These are phyloP conservation scores for Drosophila burlai DNA, from an alignment of 1,140 invertebrate species.

Conservation along the genomic window DNA sequence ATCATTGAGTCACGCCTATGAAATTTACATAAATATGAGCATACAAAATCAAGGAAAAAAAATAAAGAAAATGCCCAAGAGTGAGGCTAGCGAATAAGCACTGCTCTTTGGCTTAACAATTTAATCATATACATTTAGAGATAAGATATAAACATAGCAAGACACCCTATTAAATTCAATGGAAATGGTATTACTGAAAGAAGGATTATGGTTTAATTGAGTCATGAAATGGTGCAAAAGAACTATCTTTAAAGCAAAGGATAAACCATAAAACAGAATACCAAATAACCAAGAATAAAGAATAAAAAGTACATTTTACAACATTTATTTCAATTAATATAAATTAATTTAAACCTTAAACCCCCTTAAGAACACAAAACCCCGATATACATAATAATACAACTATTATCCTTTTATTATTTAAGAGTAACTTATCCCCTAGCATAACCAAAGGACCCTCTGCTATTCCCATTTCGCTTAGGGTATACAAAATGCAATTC, in stretches of 20 bases:
- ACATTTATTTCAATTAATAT: too few relatives aligned
- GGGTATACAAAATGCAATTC: conserved; percentile 51
- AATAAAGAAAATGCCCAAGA: conserved; percentile 10
- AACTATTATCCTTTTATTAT: neutral
- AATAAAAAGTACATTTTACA: too few relatives aligned
- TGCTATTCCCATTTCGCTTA: neutral
- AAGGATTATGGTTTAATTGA: too few relatives aligned
- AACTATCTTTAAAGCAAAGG: too few relatives aligned
- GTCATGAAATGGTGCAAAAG: too few relatives aligned
- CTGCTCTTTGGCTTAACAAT: neutral
- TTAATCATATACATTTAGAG: neutral
- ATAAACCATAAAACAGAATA: too few relatives aligned
- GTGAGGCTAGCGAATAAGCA: neutral
- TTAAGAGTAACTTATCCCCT: neutral
- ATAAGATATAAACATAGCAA: neutral
- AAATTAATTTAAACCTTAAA: too few relatives aligned
- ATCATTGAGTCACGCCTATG: conserved; percentile 65
- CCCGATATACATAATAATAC: neutral
- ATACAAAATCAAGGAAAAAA: conserved; percentile 21
- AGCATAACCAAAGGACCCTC: neutral
- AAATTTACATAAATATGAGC: conserved; percentile 66
- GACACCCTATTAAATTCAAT: too few relatives aligned
- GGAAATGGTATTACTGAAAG: too few relatives aligned
- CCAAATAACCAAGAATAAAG: too few relatives aligned
- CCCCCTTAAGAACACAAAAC: neutral